phyloP scores from a whole-genome alignment of 1,140 invertebrate species.

The Homarus americanus region DNA sequence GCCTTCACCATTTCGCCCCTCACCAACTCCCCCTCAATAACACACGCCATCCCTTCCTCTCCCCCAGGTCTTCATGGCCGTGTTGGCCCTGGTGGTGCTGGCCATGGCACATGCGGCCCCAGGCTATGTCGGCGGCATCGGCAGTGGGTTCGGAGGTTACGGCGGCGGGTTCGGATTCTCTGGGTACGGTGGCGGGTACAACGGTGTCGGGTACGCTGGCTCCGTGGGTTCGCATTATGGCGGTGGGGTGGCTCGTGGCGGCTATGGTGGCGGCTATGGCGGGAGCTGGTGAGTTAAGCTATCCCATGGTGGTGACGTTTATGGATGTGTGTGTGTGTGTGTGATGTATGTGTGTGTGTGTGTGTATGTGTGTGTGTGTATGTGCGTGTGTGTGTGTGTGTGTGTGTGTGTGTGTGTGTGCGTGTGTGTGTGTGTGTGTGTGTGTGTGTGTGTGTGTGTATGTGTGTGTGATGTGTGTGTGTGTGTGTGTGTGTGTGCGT shows the following conservation, averaged over 20 bases:
- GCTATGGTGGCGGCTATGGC: background rate
- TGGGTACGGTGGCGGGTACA: constrained; percentile 28
- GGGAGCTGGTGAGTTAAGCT: no score
- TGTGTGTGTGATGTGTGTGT: no score
- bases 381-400: no score
- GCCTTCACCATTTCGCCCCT: no score
- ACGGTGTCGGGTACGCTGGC: constrained; percentile 35
- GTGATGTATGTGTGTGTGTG: background rate
- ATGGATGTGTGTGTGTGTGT: background rate
- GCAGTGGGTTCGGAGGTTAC: constrained; percentile 29
- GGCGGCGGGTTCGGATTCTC: constrained; percentile 22
- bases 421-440: no score
- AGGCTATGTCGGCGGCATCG: constrained; percentile 17
- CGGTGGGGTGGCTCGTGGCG: background rate
- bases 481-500: no score
- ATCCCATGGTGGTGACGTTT: background rate
- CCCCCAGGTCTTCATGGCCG: background rate
- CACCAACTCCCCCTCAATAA: background rate
- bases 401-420: no score
- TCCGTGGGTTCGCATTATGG: constrained; percentile 13
- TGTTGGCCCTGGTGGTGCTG: background rate
- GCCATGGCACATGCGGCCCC: background rate
- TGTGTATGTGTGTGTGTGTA: background rate
- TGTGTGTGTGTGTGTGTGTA: no score
- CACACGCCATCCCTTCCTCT: background rate